Percentiles rank a stretch among this genome's conserved stretches.
Evolutionary conservation across 2,797 vertebrate genomes (phyloP).

Genomic region (Gymnodraco acuticeps): DNA sequence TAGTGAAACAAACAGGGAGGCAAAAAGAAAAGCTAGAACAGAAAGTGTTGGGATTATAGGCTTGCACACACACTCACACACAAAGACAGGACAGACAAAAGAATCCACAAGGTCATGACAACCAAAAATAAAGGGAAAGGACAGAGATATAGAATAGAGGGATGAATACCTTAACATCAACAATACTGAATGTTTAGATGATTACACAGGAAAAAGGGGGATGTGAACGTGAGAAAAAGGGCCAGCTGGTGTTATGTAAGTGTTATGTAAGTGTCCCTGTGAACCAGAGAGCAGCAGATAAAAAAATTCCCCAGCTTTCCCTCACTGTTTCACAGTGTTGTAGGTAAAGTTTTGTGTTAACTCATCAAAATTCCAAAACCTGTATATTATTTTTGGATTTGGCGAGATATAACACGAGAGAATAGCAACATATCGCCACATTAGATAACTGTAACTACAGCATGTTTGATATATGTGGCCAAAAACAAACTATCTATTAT

Average conservation of each 20-base stretch:
- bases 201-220: constrained; percentile 54
- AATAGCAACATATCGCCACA: background rate
- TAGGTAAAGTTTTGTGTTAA: background rate
- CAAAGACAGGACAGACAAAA: background rate
- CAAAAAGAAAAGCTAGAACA: constrained; percentile 3
- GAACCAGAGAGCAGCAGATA: constrained; percentile 54
- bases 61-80: background rate
- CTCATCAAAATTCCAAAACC: background rate
- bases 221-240: constrained; percentile 59
- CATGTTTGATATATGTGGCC: background rate
- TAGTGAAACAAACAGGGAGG: constrained; percentile 38
- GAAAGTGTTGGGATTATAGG: constrained; percentile 28
- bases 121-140: constrained; percentile 10
- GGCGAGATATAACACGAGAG: background rate
- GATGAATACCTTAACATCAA: constrained; percentile 35
- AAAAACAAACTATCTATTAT: background rate
- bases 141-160: background rate
- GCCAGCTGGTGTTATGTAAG: constrained; percentile 73
- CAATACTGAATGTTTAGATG: constrained; percentile 46
- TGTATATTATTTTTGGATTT: background rate
- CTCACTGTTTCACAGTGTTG: background rate
- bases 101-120: constrained; percentile 1
- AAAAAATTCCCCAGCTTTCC: constrained; percentile 36
- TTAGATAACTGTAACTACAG: background rate
- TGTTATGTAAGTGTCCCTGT: constrained; percentile 76